Evolutionary conservation across 2,113 vertebrate genomes (phyloP).

Genomic region (Hypocryptadius cinnamomeus): DNA sequence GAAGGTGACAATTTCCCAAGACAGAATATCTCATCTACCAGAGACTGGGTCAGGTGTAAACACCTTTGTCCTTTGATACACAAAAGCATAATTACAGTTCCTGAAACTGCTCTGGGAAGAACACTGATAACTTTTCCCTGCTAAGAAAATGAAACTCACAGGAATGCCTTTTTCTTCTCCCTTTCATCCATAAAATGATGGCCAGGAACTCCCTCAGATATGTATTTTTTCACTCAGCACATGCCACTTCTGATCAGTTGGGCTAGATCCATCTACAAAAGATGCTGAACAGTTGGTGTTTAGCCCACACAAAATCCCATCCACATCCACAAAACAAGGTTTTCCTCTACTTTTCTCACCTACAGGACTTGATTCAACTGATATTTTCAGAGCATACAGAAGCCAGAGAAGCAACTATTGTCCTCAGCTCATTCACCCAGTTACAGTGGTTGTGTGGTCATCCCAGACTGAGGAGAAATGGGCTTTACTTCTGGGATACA

Average conservation of each 20-base stretch:
- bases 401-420: background rate
- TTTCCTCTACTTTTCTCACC: background rate
- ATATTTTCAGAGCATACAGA: background rate
- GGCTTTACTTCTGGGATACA: background rate
- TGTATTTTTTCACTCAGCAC: background rate
- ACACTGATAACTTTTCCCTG: background rate
- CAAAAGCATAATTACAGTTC: background rate
- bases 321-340: background rate
- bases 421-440: background rate
- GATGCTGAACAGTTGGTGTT: conserved; percentile 14
- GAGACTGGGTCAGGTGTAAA: background rate
- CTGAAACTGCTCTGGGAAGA: background rate
- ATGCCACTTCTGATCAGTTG: background rate
- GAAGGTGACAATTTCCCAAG: background rate
- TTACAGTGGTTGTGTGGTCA: background rate
- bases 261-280: conserved; percentile 12
- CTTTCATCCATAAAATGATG: background rate
- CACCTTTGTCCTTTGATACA: background rate
- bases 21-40: background rate
- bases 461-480: background rate
- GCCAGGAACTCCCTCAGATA: conserved; percentile 9
- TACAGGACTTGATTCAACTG: background rate
- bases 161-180: background rate
- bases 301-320: conserved; percentile 3
- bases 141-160: background rate